These are phyloP conservation scores for Ochropacha duplaris DNA, from an alignment of 2,888 invertebrate species.

Conservation along the genomic window DNA sequence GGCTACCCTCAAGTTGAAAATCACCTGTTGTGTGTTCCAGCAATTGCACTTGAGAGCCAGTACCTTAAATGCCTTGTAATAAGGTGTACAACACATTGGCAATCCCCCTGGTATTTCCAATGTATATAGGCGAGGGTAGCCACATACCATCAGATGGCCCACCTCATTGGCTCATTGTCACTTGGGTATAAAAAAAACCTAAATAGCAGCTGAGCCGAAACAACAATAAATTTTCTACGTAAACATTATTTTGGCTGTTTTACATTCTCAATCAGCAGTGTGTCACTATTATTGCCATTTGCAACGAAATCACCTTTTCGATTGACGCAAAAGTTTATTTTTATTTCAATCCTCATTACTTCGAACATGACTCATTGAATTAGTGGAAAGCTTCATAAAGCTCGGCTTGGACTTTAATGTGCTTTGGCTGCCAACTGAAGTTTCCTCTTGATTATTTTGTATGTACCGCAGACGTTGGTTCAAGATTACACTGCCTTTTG, in stretches of 20 bases:
- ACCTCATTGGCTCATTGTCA: too few species aligned
- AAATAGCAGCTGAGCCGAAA: neutral
- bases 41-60: too few species aligned
- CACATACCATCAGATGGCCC: too few species aligned
- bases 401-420: constrained; percentile 3
- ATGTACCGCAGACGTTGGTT: neutral
- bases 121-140: too few species aligned
- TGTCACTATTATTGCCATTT: neutral
- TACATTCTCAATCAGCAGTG: neutral
- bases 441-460: constrained; percentile 4
- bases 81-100: too few species aligned
- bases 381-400: neutral
- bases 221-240: too few species aligned
- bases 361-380: constrained; percentile 11
- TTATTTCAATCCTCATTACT: constrained; percentile 31
- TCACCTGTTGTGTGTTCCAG: too few species aligned
- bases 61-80: too few species aligned
- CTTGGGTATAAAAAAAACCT: too few species aligned
- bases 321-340: constrained; percentile 38
- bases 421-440: constrained; percentile 4
- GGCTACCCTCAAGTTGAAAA: too few species aligned
- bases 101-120: too few species aligned
- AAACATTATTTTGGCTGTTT: too few species aligned
- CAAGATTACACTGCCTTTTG: neutral
- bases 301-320: constrained; percentile 7